A percentile compares a stretch with the other conserved stretches of the same genome.
Conservation (phyloP, 2,888 invertebrate genomes). For the Girardia tigrina region DNA sequence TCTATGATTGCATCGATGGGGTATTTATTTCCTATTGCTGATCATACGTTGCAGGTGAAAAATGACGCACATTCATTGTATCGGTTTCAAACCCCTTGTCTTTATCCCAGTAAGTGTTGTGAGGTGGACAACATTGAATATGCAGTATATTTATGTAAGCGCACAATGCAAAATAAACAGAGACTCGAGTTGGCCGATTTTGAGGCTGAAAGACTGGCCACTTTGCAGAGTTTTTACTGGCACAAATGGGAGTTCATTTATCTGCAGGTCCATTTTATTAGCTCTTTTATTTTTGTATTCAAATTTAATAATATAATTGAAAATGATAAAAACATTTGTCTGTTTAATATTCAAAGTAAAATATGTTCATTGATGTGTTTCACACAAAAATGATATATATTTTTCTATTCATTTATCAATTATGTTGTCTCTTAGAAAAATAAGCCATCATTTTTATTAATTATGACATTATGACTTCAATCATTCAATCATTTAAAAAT, state of each 20-base stretch:
- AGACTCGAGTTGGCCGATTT: constrained; percentile 90
- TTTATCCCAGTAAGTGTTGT: constrained; percentile 93
- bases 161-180: constrained; percentile 99
- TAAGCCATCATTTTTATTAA: too few relatives aligned
- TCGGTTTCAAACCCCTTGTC: constrained; percentile 86
- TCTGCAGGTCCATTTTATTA: too few relatives aligned
- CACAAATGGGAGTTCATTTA: constrained; percentile 99
- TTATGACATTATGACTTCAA: too few relatives aligned
- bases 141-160: constrained; percentile 92
- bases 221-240: constrained; percentile 95
- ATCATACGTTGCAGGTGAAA: constrained; percentile 85
- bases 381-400: too few relatives aligned
- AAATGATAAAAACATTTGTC: too few relatives aligned
- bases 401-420: too few relatives aligned
- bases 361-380: too few relatives aligned
- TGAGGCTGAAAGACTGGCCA: constrained; percentile 89
- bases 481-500: too few relatives aligned
- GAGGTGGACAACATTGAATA: constrained; percentile 99
- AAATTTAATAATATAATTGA: too few relatives aligned
- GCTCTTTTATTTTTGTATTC: too few relatives aligned
- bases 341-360: too few relatives aligned
- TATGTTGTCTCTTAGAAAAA: too few relatives aligned
- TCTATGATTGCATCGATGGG: constrained; percentile 89
- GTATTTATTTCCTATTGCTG: constrained; percentile 95
- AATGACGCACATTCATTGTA: constrained; percentile 87